Evolutionary conservation across 2,888 invertebrate species (phyloP), one percentile per base, ranked within the genome.

Genomic region (Aproaerema taeniolella): DNA sequence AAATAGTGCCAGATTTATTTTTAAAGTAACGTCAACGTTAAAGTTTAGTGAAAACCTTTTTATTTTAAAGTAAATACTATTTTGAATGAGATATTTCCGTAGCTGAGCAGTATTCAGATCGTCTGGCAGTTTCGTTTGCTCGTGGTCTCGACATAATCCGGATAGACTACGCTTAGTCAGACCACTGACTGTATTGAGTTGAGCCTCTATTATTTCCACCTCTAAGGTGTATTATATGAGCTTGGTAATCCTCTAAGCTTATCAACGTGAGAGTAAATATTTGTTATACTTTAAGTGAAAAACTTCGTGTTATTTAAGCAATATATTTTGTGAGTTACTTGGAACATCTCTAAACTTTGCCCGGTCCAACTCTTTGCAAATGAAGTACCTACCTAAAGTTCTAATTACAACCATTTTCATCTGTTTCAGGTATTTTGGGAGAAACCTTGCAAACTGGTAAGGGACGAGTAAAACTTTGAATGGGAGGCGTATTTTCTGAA

Each of bases 371-470:
- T n/a, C n/a, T n/a, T n/a, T n/a, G n/a, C n/a, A n/a, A n/a, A n/a
- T n/a, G n/a, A n/a, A n/a, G n/a, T n/a, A n/a, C n/a, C n/a, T n/a
- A n/a, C n/a, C n/a, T n/a, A n/a, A n/a, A n/a, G n/a, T n/a, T n/a
- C 20, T 29, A 13, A 29, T 29, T 2, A 26, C 12, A 29, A 26
- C 13, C 12, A 10, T 11, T 29, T 29, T 24, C 46, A 52, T 62
- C 62, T 73, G 64, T 85, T 83, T 30, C 83, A 85, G 85, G 85
- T 85, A 85, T 85, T 85, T 81, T 81, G 66, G 65, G 74, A 73
- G 58, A 67, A 53, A 41, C 47, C 41, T 52, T 44, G 49, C 25
- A 60, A 54, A 55, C 53, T 65, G 73, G 80, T 78, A 75, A 78
- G 78, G 46, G 55, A 58, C 44, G 49, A 52, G 43, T 42, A 46